Percentiles rank a stretch among this genome's conserved stretches.
Conservation (phyloP, 2,888 invertebrate genomes). For the Agrotis segetum region DNA sequence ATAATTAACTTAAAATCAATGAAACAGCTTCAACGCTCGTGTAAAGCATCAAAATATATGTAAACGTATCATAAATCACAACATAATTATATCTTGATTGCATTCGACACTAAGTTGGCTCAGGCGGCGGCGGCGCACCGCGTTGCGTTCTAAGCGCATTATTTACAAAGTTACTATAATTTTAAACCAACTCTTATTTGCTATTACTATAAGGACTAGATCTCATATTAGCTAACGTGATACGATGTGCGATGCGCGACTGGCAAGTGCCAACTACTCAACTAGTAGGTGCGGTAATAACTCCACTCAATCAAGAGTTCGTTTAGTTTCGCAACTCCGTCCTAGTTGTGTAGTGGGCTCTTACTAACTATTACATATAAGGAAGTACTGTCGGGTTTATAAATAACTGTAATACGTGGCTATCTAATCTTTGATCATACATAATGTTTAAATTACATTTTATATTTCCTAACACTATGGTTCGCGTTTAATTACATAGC, state of each 20-base stretch:
- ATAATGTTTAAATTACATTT: slow-evolving; percentile 32
- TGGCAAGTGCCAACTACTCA: background rate
- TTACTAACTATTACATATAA: background rate
- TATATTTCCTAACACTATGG: slow-evolving; percentile 24
- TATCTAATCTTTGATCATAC: slow-evolving; percentile 37
- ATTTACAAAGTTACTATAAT: slow-evolving; percentile 36
- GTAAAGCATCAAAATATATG: slow-evolving; percentile 49
- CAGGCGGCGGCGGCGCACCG: slow-evolving; percentile 30
- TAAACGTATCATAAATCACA: slow-evolving; percentile 53
- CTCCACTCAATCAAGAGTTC: background rate
- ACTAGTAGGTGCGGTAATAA: background rate
- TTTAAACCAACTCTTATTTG: slow-evolving; percentile 43
- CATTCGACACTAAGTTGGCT: slow-evolving; percentile 40
- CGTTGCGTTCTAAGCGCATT: slow-evolving; percentile 34
- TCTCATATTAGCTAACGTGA: slow-evolving; percentile 53
- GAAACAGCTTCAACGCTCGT: slow-evolving; percentile 37
- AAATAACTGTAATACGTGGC: slow-evolving; percentile 16
- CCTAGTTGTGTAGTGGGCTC: background rate
- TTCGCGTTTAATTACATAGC: slow-evolving; percentile 20
- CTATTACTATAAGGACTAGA: slow-evolving; percentile 63
- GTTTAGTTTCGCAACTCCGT: background rate
- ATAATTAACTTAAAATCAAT: slow-evolving; percentile 41
- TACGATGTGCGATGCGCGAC: slow-evolving; percentile 39
- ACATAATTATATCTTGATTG: slow-evolving; percentile 44
- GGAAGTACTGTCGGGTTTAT: slow-evolving; percentile 9